phyloP scores from a whole-genome alignment of 2,113 vertebrate genomes.

The Ranitomeya imitator region DNA sequence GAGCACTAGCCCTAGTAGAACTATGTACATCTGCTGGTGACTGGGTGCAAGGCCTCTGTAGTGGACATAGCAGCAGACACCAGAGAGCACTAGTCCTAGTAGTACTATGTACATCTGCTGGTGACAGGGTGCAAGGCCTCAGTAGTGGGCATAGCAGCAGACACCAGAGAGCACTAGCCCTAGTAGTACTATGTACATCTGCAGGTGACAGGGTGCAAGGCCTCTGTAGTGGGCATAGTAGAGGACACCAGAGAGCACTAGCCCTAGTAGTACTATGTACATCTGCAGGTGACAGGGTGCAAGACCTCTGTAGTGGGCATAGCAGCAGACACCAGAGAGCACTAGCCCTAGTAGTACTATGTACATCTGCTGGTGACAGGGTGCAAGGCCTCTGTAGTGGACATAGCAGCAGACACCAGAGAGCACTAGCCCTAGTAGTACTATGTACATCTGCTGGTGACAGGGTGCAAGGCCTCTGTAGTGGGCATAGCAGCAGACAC shows the following conservation, averaged over 20 bases:
- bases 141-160: background rate
- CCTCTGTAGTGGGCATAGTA: background rate
- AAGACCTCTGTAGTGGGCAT: background rate
- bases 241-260: no score
- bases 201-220: background rate
- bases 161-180: no score
- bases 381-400: background rate
- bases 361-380: slow-evolving; percentile 21
- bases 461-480: background rate
- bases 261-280: no score
- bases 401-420: background rate
- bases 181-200: no score
- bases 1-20: no score
- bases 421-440: no score
- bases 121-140: background rate
- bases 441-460: slow-evolving; percentile 47
- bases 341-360: no score
- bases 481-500: background rate
- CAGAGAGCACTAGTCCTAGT: no score
- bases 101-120: no score
- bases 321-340: no score
- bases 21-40: slow-evolving; percentile 47
- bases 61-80: background rate
- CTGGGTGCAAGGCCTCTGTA: background rate
- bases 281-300: background rate